Percentiles rank a stretch among this genome's conserved stretches.
These are phyloP conservation scores for Escarpia spicata DNA, from an alignment of 2,888 invertebrate genomes.

Conservation along the genomic window DNA sequence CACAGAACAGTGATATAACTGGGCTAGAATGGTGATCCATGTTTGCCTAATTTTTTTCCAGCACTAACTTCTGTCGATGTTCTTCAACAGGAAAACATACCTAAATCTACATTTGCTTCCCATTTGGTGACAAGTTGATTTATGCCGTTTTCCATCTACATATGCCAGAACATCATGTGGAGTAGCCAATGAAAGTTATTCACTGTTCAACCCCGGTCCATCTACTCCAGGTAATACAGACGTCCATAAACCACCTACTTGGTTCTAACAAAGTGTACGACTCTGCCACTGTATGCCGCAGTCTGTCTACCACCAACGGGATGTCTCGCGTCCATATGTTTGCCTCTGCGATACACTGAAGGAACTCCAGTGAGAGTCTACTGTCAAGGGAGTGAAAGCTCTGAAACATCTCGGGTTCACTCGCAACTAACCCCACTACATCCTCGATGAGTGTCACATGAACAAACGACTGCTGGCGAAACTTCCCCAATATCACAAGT, in stretches of 20 bases:
- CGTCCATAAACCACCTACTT: neutral
- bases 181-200: too few relatives aligned
- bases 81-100: too few relatives aligned
- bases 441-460: neutral
- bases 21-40: too few relatives aligned
- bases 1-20: too few relatives aligned
- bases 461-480: conserved; percentile 9
- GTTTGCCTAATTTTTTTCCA: too few relatives aligned
- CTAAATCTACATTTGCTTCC: too few relatives aligned
- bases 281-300: neutral
- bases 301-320: neutral
- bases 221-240: too few relatives aligned
- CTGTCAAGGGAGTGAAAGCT: neutral
- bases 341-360: neutral
- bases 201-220: too few relatives aligned
- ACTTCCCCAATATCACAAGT: neutral
- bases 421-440: neutral
- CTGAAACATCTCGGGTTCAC: neutral
- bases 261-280: neutral
- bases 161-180: too few relatives aligned
- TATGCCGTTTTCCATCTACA: too few relatives aligned
- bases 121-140: too few relatives aligned
- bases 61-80: too few relatives aligned
- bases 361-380: neutral
- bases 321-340: neutral